Evolutionary conservation across 2,888 invertebrate genomes (phyloP).

Genomic region (Cecidostiba fungosa): DNA sequence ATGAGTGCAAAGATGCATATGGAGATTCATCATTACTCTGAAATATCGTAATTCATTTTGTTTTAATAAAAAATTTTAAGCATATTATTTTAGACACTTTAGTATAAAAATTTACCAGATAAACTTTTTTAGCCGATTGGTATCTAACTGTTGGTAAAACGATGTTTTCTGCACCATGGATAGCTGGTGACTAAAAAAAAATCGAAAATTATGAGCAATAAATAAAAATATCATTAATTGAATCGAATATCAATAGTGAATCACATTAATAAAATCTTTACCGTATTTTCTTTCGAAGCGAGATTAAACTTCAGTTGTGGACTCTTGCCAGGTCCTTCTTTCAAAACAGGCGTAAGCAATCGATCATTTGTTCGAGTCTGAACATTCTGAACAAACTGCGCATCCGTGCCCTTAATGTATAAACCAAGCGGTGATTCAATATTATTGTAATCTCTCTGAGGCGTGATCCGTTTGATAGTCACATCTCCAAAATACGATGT

Average conservation of each 20-base stretch:
- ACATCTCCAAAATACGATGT: conserved; percentile 65
- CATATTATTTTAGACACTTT: conserved; percentile 14
- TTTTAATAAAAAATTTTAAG: conserved; percentile 6
- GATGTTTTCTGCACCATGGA: conserved; percentile 62
- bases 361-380: conserved; percentile 67
- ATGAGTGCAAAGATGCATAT: conserved; percentile 31
- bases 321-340: neutral
- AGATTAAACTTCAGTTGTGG: conserved; percentile 66
- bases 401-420: conserved; percentile 73
- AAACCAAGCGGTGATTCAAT: conserved; percentile 73
- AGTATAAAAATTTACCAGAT: conserved; percentile 66
- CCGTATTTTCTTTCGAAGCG: conserved; percentile 64
- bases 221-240: neutral
- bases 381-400: conserved; percentile 72
- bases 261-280: conserved; percentile 24
- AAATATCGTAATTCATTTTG: conserved; percentile 34
- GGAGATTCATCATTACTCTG: conserved; percentile 63
- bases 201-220: neutral
- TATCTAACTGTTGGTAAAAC: conserved; percentile 70
- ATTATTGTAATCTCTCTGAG: conserved; percentile 67
- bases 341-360: conserved; percentile 68
- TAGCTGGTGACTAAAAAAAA: conserved; percentile 52
- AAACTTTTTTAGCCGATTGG: conserved; percentile 67
- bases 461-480: conserved; percentile 6
- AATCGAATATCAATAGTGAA: neutral